phyloP scores from a whole-genome alignment of 2,888 invertebrate genomes.

The Limnephilus rhombicus region DNA sequence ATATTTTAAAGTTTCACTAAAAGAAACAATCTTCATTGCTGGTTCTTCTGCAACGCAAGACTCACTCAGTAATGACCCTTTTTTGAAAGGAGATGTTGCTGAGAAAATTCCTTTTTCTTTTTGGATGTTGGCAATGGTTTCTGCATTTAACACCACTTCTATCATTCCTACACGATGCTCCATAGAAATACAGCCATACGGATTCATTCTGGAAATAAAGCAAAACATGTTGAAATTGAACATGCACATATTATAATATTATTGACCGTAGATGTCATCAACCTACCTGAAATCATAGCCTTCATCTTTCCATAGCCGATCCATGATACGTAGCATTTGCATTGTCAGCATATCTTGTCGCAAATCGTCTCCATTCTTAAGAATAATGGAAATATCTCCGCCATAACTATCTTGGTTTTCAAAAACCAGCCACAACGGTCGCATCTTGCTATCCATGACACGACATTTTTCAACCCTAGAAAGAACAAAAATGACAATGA shows the following conservation, averaged over 20 bases:
- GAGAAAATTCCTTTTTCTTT: conserved; percentile 91
- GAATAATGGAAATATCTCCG: conserved; percentile 92
- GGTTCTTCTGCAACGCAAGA: conserved; percentile 62
- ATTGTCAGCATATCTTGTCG: conserved; percentile 98
- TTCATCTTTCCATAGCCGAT: conserved; percentile 95
- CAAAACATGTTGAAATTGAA: not conserved
- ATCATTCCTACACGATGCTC: conserved; percentile 94
- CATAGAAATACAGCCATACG: conserved; percentile 95
- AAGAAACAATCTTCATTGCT: not conserved
- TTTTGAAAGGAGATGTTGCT: conserved; percentile 91
- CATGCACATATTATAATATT: not conserved
- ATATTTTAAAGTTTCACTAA: not conserved
- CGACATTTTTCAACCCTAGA: conserved; percentile 85
- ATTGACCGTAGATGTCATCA: conserved; percentile 3
- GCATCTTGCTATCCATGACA: conserved; percentile 97
- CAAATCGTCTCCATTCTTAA: conserved; percentile 97
- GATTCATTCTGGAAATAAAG: conserved; percentile 86
- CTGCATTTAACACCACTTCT: conserved; percentile 93
- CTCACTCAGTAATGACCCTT: conserved; percentile 86
- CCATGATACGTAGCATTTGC: conserved; percentile 98
- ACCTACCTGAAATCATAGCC: conserved; percentile 90
- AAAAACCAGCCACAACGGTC: conserved; percentile 92
- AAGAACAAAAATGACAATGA: conserved; percentile 23
- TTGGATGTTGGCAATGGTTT: conserved; percentile 97
- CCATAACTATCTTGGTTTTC: conserved; percentile 90